Evolutionary conservation across 2,888 invertebrate genomes (phyloP).

Genomic region (Synanthedon formicaeformis): DNA sequence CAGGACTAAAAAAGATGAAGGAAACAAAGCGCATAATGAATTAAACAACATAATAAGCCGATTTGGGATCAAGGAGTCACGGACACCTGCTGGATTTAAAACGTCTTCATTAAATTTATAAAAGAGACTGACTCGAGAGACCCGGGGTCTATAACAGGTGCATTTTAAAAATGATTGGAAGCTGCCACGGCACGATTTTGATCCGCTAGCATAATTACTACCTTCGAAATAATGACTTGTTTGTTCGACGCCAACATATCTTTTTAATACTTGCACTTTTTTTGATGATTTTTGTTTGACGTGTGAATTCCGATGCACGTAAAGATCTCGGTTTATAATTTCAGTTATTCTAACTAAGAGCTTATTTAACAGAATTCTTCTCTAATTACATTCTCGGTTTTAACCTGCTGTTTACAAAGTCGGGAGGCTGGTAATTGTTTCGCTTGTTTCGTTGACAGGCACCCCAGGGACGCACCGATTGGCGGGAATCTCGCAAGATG

Average conservation of each 20-base stretch:
- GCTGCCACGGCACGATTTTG: constrained; percentile 20
- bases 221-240: constrained; percentile 17
- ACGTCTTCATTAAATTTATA: constrained; percentile 64
- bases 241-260: constrained; percentile 16
- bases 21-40: constrained; percentile 67
- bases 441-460: constrained; percentile 50
- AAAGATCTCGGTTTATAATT: constrained; percentile 1
- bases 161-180: constrained; percentile 33
- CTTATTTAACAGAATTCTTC: constrained; percentile 24
- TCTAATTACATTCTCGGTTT: constrained; percentile 37
- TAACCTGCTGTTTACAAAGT: constrained; percentile 42
- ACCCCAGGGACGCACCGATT: constrained; percentile 45
- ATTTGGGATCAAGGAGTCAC: constrained; percentile 28
- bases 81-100: constrained; percentile 59
- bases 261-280: constrained; percentile 9
- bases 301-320: background rate
- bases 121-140: constrained; percentile 19
- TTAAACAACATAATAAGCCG: constrained; percentile 60
- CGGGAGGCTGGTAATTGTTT: constrained; percentile 55
- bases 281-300: background rate
- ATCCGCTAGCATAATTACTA: constrained; percentile 23
- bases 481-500: constrained; percentile 59
- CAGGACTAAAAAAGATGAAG: constrained; percentile 49
- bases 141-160: constrained; percentile 35
- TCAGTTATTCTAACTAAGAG: constrained; percentile 4